Base-by-base conservation (phyloP, 2,888 invertebrate genomes). In the Sarcophaga carnaria region DNA sequence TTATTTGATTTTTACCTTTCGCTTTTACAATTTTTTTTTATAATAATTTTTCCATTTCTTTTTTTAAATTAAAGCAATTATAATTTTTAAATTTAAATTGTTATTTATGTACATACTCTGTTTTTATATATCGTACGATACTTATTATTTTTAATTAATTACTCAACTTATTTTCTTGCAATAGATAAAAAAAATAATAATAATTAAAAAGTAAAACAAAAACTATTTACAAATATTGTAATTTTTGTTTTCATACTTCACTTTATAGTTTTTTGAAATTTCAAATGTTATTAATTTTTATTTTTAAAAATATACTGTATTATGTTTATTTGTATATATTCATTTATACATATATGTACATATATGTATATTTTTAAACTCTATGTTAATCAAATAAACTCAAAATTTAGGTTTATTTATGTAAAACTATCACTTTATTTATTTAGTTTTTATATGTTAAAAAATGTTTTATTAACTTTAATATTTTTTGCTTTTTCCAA, bases 21-120 rank as follows among this genome's bases (percentile, higher is more conserved):
- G 64, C 79, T 79, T 84, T 84, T 80, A 84, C 83, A 84, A 45
- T 66, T 84, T 76, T 75, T 79, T 70, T 67, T 81, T 17, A 59
- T 54, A 20, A 60, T 71, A 11, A 47, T 70, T 25, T 12, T 62
- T 70, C 59, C 17, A 20, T 22, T 74, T 62, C 14, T 22, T 62
- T 37, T 37, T 67, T 67, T 49, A 67, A 66, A 66, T 72, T 72
- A 67, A 83, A 83, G 77, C 82, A 83, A 62, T 77, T 77, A 72
- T 72, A 72, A 71, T 82, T 67, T 77, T 54, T 54, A 14, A 17
- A 47, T 11, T 70, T 54, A 25, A 72, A 66, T 72, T 74, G 72
- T 72, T 66, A 64, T 72, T 80, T 82, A 82, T 82, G 54, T 82
- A 82, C 82, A 82, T 71, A 60, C 6, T 62, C 10, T 62, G 62